Base-by-base conservation (phyloP, 2,888 invertebrate genomes). In the Brachynemurus nebulosus region DNA sequence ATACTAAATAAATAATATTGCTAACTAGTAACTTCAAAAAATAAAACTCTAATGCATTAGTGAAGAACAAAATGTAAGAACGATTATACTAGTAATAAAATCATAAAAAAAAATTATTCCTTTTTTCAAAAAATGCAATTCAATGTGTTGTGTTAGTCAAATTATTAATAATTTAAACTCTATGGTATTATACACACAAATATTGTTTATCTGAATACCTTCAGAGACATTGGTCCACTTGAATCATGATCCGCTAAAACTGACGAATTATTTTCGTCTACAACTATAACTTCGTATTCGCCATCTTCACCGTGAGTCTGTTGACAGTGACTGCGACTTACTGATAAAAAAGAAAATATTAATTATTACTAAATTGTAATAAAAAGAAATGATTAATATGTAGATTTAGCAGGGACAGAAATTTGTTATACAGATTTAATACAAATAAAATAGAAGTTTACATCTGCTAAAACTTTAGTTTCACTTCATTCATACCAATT, bases 201-300 rank as follows among this genome's bases (percentile, higher is more conserved):
- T 30, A 11, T 30, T 14, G 30, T 30, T 5, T 30, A 11, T 2
- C n/a, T 41, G 49, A 61, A 64, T 69, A 88, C 88, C 84, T 88
- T 89, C 53, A 88, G 83, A 8, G 88, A 89, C 5, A 86, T 83
- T 25, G 80, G 79, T 18, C 78, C 80, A 52, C 74, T 74, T 14
- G 86, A 78, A 58, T 88, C 86, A 60, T 84, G 76, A 57, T 88
- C 86, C 40, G 82, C 80, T 52, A 86, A 68, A 48, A 78, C 76
- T 11, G 84, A 82, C 1, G 89, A 85, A 69, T 88, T 86, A 60
- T 82, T 86, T 61, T 89, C 89, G 59, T 89, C 89, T 56, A 88
- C 86, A 49, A 88, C 86, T 59, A 89, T 89, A 55, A 89, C 86
- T 59, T 89, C 86, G 62, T 88, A 88, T 59, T 88, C 88, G 47